These are phyloP conservation scores for Thunnus maccoyii DNA, from an alignment of 2,113 vertebrate species.

Conservation along the genomic window DNA sequence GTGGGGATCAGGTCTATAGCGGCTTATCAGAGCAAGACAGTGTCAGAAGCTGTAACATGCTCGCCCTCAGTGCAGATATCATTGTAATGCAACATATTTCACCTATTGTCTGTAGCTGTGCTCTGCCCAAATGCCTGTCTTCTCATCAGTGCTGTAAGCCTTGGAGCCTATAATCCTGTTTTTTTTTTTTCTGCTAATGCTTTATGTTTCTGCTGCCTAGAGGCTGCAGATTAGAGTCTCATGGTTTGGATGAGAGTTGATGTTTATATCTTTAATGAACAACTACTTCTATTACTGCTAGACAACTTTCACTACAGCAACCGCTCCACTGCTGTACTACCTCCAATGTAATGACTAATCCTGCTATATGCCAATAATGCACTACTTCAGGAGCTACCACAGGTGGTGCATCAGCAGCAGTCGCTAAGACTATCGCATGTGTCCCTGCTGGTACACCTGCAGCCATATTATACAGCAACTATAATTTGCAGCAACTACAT, in stretches of 20 bases:
- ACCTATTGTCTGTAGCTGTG: slow-evolving; percentile 55
- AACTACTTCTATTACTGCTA: background rate
- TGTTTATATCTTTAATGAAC: slow-evolving; percentile 26
- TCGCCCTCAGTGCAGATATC: slow-evolving; percentile 46
- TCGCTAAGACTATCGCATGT: background rate
- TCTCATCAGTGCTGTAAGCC: slow-evolving; percentile 40
- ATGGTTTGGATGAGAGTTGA: slow-evolving; percentile 24
- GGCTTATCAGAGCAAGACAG: slow-evolving; percentile 73
- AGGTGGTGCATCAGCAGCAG: background rate
- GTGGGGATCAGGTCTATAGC: slow-evolving; percentile 59
- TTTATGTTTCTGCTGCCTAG: slow-evolving; percentile 40
- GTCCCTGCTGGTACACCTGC: too few species aligned
- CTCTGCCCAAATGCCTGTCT: slow-evolving; percentile 47
- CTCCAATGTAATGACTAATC: background rate
- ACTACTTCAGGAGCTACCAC: background rate
- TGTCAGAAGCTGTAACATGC: slow-evolving; percentile 50
- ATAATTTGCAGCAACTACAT: background rate
- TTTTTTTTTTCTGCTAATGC: slow-evolving; percentile 44
- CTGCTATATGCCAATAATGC: background rate
- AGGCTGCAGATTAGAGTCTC: slow-evolving; percentile 49
- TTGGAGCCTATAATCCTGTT: slow-evolving; percentile 55
- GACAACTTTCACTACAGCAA: background rate
- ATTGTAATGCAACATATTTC: slow-evolving; percentile 57
- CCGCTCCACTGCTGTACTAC: background rate
- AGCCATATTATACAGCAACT: too few species aligned